phyloP scores from a whole-genome alignment of 2,888 invertebrate species.

The Atrina japonica region DNA sequence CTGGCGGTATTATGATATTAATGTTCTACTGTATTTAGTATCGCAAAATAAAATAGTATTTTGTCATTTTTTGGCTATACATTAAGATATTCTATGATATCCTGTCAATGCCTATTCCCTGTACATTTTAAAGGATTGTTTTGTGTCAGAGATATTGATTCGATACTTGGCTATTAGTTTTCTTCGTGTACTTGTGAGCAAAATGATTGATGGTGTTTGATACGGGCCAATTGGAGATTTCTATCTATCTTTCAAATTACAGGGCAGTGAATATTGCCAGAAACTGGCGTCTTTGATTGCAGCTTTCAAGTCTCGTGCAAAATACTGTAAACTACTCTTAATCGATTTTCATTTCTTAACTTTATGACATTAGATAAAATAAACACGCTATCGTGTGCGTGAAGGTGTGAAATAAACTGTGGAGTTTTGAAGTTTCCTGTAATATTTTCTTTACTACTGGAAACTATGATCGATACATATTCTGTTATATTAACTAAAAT shows the following conservation, averaged over 20 bases:
- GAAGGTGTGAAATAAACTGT: constrained; percentile 33
- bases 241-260: constrained; percentile 19
- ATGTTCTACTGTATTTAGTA: too few relatives aligned
- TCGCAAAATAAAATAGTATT: too few relatives aligned
- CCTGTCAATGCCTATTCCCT: too few relatives aligned
- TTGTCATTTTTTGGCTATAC: too few relatives aligned
- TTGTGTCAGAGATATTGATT: too few relatives aligned
- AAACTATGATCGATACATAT: constrained; percentile 3
- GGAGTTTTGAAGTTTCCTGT: constrained; percentile 29
- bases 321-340: neutral
- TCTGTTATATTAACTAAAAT: neutral
- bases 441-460: constrained; percentile 13
- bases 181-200: neutral
- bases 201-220: constrained; percentile 21
- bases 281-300: constrained; percentile 21
- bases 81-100: too few relatives aligned
- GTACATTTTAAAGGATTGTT: too few relatives aligned
- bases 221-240: constrained; percentile 18
- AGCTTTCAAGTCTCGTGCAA: constrained; percentile 3
- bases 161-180: too few relatives aligned
- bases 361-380: constrained; percentile 35
- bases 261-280: constrained; percentile 8
- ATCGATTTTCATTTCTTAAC: neutral
- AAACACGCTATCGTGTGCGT: constrained; percentile 34
- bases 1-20: too few relatives aligned